Evolutionary conservation across 2,888 invertebrate genomes (phyloP), one percentile per base, ranked within the genome.

Genomic region (Chymomyza caudatula): DNA sequence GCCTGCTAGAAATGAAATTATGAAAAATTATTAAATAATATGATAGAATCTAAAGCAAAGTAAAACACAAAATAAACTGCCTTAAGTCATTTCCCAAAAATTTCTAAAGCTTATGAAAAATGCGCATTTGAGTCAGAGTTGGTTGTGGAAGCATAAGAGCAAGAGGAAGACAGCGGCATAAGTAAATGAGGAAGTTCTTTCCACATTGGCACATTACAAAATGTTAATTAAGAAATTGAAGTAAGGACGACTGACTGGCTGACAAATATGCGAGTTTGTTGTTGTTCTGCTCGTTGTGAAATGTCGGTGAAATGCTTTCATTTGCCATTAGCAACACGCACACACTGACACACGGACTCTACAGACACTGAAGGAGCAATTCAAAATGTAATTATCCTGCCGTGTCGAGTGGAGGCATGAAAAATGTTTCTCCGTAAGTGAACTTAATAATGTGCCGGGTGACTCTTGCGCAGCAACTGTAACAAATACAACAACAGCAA

Each of bases 311-410:
- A 82, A 81, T 82, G 82, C 77, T 82, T 82, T 80, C 82, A 81
- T 81, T 81, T 81, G 78, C 78, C 77, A 77, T 70, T 69, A 71
- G 59, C 74, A 79, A 78, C 70, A 51, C 4, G 5, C 5, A 4
- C 13, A 15, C 11, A 17, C 44, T 17, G 44, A 11, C 43, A n/a
- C 43, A 4, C 37, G 65, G 71, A 54, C 63, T 63, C 64, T 65
- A 63, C 65, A 56, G 68, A 66, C 65, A 53, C 65, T 66, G 19
- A 17, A 78, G 78, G 74, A 73, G 78, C 80, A 81, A 81, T 81
- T 82, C 80, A 81, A 80, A 81, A 80, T 80, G 80, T 82, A 81
- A 81, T 81, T 81, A 81, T 80, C 80, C 77, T 78, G 67, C 29
- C 25, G 23, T 29, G 3, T 53, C 53, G n/a, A 15, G 53, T 23